These are phyloP conservation scores for Oryzias curvinotus DNA, from an alignment of 2,113 vertebrate species.

Conservation along the genomic window DNA sequence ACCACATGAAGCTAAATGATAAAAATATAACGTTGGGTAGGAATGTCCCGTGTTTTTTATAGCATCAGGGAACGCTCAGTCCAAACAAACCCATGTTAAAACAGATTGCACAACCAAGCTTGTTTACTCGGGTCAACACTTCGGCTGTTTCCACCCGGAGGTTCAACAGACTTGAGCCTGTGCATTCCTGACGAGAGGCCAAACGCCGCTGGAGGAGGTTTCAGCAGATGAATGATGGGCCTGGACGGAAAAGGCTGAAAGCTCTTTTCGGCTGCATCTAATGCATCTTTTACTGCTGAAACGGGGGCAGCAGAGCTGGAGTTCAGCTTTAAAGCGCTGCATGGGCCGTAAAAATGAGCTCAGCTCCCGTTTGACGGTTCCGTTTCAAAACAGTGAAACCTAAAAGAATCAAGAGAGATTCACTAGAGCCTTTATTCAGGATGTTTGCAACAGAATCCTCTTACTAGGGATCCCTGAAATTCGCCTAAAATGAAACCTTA, in stretches of 20 bases:
- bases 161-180: slow-evolving; percentile 37
- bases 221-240: slow-evolving; percentile 23
- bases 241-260: slow-evolving; percentile 13
- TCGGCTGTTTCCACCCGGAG: slow-evolving; percentile 37
- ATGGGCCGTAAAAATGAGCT: slow-evolving; percentile 15
- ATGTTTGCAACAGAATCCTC: no score
- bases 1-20: background rate
- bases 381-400: no score
- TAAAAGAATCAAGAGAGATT: no score
- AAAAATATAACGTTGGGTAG: no score
- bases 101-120: slow-evolving; percentile 32
- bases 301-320: background rate
- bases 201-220: slow-evolving; percentile 32
- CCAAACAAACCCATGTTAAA: slow-evolving; percentile 20
- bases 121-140: slow-evolving; percentile 39
- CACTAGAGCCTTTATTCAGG: no score
- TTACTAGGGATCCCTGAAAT: no score
- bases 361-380: no score
- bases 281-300: background rate
- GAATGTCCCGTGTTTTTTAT: background rate
- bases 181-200: slow-evolving; percentile 47
- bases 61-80: slow-evolving; percentile 7
- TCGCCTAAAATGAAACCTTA: no score
- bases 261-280: slow-evolving; percentile 17
- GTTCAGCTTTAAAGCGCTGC: slow-evolving; percentile 1